Base-by-base conservation (phyloP, 2,797 vertebrate species). In the Amblyraja radiata region DNA sequence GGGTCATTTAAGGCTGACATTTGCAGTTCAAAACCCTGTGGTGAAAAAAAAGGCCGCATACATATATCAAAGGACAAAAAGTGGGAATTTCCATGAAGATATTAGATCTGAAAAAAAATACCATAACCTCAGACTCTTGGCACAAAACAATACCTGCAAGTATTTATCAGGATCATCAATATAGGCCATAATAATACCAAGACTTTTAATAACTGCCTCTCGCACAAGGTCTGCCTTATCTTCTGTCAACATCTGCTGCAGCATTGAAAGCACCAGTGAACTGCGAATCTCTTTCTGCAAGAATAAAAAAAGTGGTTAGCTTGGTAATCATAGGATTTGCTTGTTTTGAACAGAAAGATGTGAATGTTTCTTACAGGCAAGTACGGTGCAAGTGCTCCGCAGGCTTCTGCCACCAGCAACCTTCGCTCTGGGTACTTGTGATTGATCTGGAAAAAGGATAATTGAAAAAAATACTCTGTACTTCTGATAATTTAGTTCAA, bases 341-440 rank as follows among this genome's bases (percentile, higher is more conserved):
- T 92, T 2, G 1, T 2, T 90, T 74, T 74, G 73, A 76, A 92
- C 2, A 92, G 61, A 58, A 93, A 68, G 68, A 28, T n/a, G 73
- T 7, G 93, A 94, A 93, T 68, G 54, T 63, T 91, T 96, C 98
- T 98, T 97, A 99, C 99, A 94, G 99, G 99, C 95, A 99, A 97
- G 94, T 99, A 99, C 58, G 99, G 98, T 94, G 98, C 98, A 95
- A 99, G 95, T 46, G 99, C 99, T 95, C 99, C 99, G 96, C 99
- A 99, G 88, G 99, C 98, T 95, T 99, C 99, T 28, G 99, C 99
- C 95, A 99, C 99, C 94, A 99, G 96, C 39, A 99, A 95, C 95
- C 99, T 97, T 95, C 99, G 97, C 96, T 99, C 99, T 93, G 99
- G 99, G 95, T 99, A 99, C 96, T 99, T 99, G 96, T 99, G 99